Conservation (phyloP, 1,140 invertebrate species). For the Drosophila busckii region DNA sequence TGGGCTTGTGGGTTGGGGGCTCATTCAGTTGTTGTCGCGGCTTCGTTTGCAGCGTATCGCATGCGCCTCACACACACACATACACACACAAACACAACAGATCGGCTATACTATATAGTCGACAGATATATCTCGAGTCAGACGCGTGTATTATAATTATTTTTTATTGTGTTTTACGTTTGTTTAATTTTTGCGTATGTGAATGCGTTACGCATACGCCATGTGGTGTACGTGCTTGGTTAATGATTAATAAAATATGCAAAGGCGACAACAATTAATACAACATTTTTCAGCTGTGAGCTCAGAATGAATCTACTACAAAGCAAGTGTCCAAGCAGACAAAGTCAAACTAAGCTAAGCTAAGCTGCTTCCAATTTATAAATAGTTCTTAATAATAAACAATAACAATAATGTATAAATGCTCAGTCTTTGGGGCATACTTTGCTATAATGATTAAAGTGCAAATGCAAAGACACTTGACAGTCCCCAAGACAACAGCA, state of each 20-base stretch:
- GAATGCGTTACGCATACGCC: conserved; percentile 56
- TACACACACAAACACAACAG: too few relatives aligned
- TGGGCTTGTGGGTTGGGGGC: too few relatives aligned
- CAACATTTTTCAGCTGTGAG: conserved; percentile 11
- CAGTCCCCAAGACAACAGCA: conserved; percentile 14
- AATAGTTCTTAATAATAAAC: conserved; percentile 1
- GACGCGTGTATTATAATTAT: conserved; percentile 5
- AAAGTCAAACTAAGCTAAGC: background rate
- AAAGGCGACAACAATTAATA: conserved; percentile 30
- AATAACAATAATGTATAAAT: conserved; percentile 43
- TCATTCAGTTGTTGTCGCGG: conserved; percentile 35
- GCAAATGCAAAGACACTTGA: conserved; percentile 49
- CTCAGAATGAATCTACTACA: conserved; percentile 64
- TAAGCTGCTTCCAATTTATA: background rate
- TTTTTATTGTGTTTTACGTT: conserved; percentile 20
- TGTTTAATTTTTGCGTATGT: conserved; percentile 6
- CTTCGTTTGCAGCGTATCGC: conserved; percentile 28
- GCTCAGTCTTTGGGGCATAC: conserved; percentile 1
- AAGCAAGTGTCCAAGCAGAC: conserved; percentile 55
- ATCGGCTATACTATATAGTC: too few relatives aligned
- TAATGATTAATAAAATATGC: conserved; percentile 43
- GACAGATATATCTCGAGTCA: conserved; percentile 60
- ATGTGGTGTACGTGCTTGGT: conserved; percentile 34
- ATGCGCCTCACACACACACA: conserved; percentile 12
- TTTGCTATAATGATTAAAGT: conserved; percentile 37